Conservation (phyloP, 2,113 vertebrate genomes). For the Oreochromis aureus region DNA sequence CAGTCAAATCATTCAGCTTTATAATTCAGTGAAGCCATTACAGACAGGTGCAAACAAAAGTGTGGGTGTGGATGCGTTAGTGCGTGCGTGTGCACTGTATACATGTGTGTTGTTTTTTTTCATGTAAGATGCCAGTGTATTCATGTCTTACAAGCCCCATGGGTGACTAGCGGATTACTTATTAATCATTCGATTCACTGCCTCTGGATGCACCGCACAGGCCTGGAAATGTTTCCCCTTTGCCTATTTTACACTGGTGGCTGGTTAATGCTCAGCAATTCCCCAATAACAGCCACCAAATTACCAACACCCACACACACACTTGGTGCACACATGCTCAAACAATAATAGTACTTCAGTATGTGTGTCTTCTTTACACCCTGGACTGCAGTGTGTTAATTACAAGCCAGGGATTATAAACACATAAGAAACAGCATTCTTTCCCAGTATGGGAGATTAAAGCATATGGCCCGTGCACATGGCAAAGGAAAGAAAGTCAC, state of each 20-base stretch:
- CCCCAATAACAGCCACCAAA: constrained; percentile 1
- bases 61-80: neutral
- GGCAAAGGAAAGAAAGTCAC: neutral
- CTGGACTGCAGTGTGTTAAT: constrained; percentile 44
- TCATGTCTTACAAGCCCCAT: constrained; percentile 9
- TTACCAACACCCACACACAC: neutral
- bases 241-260: neutral
- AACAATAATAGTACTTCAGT: neutral
- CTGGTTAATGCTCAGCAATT: constrained; percentile 9
- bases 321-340: neutral
- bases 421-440: constrained; percentile 16
- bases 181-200: constrained; percentile 71
- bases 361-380: neutral
- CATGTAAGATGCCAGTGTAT: constrained; percentile 3
- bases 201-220: constrained; percentile 27
- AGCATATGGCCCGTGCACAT: constrained; percentile 3
- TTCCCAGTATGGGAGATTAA: constrained; percentile 22
- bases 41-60: neutral
- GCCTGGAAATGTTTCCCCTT: neutral
- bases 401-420: constrained; percentile 57
- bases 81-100: neutral
- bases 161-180: constrained; percentile 60
- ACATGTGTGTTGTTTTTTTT: neutral
- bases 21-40: constrained; percentile 27
- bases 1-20: constrained; percentile 18